These are phyloP conservation scores for Microctonus brassicae DNA, from an alignment of 2,888 invertebrate genomes.

Conservation along the genomic window DNA sequence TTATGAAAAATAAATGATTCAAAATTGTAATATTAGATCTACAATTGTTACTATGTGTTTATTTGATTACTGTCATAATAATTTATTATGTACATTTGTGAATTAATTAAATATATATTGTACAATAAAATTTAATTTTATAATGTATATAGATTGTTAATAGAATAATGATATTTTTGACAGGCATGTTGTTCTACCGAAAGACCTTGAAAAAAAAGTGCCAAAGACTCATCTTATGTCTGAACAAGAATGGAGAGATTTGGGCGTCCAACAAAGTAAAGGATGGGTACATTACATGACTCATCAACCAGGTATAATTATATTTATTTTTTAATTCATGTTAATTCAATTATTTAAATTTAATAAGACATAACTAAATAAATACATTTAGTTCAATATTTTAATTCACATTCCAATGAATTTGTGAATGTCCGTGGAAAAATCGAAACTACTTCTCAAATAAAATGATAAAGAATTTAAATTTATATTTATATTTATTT, in stretches of 20 bases:
- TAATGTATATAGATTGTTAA: neutral
- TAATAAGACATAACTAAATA: neutral
- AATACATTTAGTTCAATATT: too few relatives aligned
- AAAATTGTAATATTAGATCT: neutral
- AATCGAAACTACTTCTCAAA: too few relatives aligned
- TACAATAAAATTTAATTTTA: neutral
- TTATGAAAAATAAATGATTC: neutral
- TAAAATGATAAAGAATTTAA: too few relatives aligned
- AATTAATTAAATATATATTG: too few relatives aligned
- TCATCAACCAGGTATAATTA: slow-evolving; percentile 89
- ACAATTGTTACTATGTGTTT: neutral
- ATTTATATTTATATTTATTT: too few relatives aligned
- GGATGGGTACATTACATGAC: slow-evolving; percentile 99
- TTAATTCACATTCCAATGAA: too few relatives aligned
- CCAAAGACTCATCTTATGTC: slow-evolving; percentile 95
- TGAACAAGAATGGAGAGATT: slow-evolving; percentile 92
- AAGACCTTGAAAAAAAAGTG: slow-evolving; percentile 89
- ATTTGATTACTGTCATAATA: neutral
- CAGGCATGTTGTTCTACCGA: slow-evolving; percentile 95
- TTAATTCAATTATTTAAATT: neutral
- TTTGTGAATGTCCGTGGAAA: too few relatives aligned
- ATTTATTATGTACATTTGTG: too few relatives aligned
- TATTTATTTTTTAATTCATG: neutral
- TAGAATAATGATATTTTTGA: slow-evolving; percentile 38
- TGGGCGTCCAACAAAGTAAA: slow-evolving; percentile 96